A percentile compares a stretch with the other conserved stretches of the same genome.
These are phyloP conservation scores for Villa cingulata DNA, from an alignment of 2,888 invertebrate species.

Conservation along the genomic window DNA sequence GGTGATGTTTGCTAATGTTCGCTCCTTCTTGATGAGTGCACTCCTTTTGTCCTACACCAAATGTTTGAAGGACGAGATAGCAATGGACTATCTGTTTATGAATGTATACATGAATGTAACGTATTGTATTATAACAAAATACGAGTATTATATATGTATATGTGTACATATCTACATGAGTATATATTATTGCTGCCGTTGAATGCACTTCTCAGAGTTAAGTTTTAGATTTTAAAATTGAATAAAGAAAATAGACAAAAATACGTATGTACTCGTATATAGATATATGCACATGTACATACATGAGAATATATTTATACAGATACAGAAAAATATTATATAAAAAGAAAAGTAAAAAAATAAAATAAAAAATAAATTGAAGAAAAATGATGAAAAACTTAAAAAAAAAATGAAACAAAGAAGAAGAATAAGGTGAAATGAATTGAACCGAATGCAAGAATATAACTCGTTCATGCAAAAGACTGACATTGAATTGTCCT, in stretches of 20 bases:
- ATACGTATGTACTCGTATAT: neutral
- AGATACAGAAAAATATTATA: neutral
- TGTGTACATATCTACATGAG: neutral
- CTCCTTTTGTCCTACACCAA: neutral
- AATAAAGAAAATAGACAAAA: neutral
- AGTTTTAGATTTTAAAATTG: neutral
- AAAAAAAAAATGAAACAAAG: neutral
- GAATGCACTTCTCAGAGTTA: neutral
- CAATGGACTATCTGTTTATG: no score
- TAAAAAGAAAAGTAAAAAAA: neutral
- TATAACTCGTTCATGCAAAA: neutral
- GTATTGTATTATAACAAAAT: no score
- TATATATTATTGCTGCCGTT: no score
- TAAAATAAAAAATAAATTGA: neutral
- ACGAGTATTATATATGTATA: no score
- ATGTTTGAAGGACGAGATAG: neutral
- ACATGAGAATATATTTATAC: no score
- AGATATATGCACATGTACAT: no score
- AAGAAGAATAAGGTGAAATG: neutral
- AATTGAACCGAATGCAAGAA: neutral
- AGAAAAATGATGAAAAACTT: neutral
- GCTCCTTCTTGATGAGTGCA: neutral
- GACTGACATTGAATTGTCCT: neutral
- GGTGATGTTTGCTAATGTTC: neutral
- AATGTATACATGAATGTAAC: no score